These are phyloP conservation scores for Gortyna flavago DNA, from an alignment of 2,888 invertebrate genomes.

Conservation along the genomic window DNA sequence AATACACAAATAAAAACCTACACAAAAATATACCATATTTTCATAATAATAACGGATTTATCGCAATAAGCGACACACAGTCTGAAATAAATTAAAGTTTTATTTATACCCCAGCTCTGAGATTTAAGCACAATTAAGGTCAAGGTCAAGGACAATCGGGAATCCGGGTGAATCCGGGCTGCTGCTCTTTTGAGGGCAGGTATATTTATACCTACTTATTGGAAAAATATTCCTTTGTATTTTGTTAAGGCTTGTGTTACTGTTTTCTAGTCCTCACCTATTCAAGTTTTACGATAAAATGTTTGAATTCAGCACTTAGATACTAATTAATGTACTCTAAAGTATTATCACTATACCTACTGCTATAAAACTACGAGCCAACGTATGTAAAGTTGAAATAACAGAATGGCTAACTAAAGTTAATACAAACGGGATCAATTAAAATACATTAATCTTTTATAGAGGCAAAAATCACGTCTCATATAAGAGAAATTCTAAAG, in stretches of 20 bases:
- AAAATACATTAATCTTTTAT: constrained; percentile 27
- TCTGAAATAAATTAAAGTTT: constrained; percentile 35
- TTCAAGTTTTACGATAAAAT: neutral
- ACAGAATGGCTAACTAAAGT: neutral
- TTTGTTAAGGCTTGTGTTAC: neutral
- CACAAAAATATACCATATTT: neutral
- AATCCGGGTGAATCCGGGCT: constrained; percentile 9
- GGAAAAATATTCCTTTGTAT: neutral
- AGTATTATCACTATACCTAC: neutral
- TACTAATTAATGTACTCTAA: neutral
- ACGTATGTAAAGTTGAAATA: neutral
- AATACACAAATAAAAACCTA: neutral
- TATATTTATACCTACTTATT: neutral
- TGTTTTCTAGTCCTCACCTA: neutral
- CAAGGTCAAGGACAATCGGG: constrained; percentile 39
- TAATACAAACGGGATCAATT: constrained; percentile 32
- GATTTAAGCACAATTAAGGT: constrained; percentile 1
- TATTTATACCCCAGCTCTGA: constrained; percentile 23
- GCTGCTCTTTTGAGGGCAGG: constrained; percentile 18
- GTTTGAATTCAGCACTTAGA: neutral
- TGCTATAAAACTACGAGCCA: neutral
- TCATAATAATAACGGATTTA: constrained; percentile 6
- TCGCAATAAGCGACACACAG: neutral
- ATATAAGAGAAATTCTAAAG: constrained; percentile 45
- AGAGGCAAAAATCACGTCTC: constrained; percentile 35